Base-by-base conservation (phyloP, 1,140 invertebrate species). In the Eufriesea mexicana region DNA sequence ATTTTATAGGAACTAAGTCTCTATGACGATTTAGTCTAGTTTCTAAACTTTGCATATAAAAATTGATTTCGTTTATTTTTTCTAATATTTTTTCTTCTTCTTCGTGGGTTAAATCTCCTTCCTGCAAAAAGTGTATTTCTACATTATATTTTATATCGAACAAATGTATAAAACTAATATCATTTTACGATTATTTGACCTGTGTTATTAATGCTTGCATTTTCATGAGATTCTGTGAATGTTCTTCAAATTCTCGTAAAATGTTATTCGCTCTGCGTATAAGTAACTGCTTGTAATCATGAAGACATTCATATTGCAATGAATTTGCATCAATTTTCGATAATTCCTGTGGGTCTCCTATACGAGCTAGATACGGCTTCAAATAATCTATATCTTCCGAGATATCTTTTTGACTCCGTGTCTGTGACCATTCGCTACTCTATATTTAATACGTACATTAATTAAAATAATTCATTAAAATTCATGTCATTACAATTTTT, bases 211-310 rank as follows among this genome's bases (percentile, higher is more conserved):
- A 66, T 6, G 51, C 45, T 61, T 92, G 91, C n/a, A 87, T 47
- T 28, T 85, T 78, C 16, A 87, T 73, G 23, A 92, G 47, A 47
- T 91, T 73, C 2, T 77, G 47, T 10, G 70, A 85, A 35, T 71
- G 87, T 14, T 93, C 91, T 77, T 96, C 95, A 77, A 95, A 95
- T 70, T 94, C 91, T 18, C 89, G 87, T 84, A 95, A 94, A 73
- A 96, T 94, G 62, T 92, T 90, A 88, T 95, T 96, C 0, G 95
- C 94, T 67, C 95, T 92, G 5, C 92, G 86, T 0, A 95, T 82
- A n/a, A 95, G 88, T 6, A 92, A 86, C 4, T 94, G 86, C 86
- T 95, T 96, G 42, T 95, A 95, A 78, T 96, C 95, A n/a, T 91
- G 91, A 0, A 96, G 85, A 66, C 96, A 96, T 10, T 93, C 90